Conservation (phyloP, 2,888 invertebrate genomes). For the Apodemia mormo region DNA sequence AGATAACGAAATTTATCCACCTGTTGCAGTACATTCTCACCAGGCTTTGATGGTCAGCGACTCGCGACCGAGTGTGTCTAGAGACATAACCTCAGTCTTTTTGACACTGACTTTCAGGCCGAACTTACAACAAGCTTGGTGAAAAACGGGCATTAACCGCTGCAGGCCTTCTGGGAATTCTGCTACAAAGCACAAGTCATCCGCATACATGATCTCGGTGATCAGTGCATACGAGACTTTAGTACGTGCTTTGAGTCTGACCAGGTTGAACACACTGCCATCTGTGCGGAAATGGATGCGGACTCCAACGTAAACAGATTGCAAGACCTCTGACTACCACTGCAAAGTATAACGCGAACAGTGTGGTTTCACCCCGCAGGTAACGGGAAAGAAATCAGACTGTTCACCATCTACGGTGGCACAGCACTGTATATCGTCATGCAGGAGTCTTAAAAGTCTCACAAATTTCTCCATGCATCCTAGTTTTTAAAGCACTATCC, state of each 20-base stretch:
- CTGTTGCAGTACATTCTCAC: constrained; percentile 26
- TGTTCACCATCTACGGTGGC: background rate
- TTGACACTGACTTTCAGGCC: constrained; percentile 35
- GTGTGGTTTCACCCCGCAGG: constrained; percentile 21
- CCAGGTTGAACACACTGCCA: constrained; percentile 21
- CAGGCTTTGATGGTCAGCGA: constrained; percentile 23
- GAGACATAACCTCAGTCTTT: constrained; percentile 32
- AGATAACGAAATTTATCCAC: constrained; percentile 20
- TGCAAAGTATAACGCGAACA: constrained; percentile 19
- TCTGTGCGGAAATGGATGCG: constrained; percentile 23
- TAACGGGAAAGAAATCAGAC: constrained; percentile 18
- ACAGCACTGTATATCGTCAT: background rate
- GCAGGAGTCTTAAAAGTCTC: background rate
- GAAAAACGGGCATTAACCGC: constrained; percentile 25
- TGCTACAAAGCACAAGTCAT: constrained; percentile 32
- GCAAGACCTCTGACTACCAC: constrained; percentile 18
- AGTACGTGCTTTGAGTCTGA: constrained; percentile 21
- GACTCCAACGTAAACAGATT: constrained; percentile 11
- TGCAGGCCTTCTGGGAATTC: constrained; percentile 32
- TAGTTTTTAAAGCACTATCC: background rate
- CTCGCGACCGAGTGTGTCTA: constrained; percentile 24
- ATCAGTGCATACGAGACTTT: constrained; percentile 22
- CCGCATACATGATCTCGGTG: too few species aligned
- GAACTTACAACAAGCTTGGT: constrained; percentile 26
- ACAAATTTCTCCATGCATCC: too few species aligned